Evolutionary conservation across 1,140 invertebrate species (phyloP), one percentile per base, ranked within the genome.

Genomic region (Stegodyphus dumicola): DNA sequence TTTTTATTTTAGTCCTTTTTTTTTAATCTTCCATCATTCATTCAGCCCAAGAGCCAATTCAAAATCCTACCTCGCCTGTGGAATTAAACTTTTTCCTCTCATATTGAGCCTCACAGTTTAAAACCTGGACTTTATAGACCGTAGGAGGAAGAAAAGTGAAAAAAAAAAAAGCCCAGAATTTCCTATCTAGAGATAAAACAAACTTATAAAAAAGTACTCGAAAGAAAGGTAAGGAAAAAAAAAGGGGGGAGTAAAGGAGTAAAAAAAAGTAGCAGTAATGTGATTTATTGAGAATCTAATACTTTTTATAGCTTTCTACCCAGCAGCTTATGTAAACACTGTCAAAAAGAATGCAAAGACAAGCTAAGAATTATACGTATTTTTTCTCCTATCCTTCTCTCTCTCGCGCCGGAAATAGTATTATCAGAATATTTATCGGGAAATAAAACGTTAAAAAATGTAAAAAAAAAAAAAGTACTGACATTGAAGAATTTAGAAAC

Each of bases 221-320:
- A 54, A 53, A 33, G 64, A 67, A 52, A 65, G n/a, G 7, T 56
- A 49, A 17, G 11, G 64, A 49, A 65, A 73, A 33, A 71, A 49
- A 66, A 17, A 74, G 7, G 33, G 53, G n/a, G 51, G 66, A 83
- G 60, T 53, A 80, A 79, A n/a, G n/a, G n/a, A n/a, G n/a, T n/a
- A n/a, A n/a, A n/a, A 64, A 11, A 65, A 71, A 56, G 48, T 54
- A 6, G 73, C 70, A 69, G 80, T 83, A 83, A 83, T 83, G 80
- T 83, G 80, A 83, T 83, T 83, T 83, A 83, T 83, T 83, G 71
- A 60, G 71, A 83, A 83, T 83, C 80, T 83, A 83, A 83, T 83
- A 83, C 80, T 83, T 83, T 83, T 83, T 83, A 83, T 83, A 83
- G 80, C 80, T 83, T 83, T 75, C 67, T 83, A n/a, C 71, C 6